phyloP scores from a whole-genome alignment of 2,888 invertebrate genomes.

The Coelinius sp. region DNA sequence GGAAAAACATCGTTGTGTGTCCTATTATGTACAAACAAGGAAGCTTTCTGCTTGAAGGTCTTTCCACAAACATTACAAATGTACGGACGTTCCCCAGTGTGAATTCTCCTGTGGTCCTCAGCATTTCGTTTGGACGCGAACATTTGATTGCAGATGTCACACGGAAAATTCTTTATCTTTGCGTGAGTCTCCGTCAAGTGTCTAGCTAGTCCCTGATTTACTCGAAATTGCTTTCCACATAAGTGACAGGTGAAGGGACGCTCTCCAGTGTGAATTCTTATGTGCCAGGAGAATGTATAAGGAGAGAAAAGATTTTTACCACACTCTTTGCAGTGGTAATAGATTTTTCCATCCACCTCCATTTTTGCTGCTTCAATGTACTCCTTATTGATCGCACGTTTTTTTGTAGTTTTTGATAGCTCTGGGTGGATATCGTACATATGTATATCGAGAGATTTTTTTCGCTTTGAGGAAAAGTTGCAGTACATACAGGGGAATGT shows the following conservation, averaged over 20 bases:
- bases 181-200: slow-evolving; percentile 78
- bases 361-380: slow-evolving; percentile 62
- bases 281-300: slow-evolving; percentile 77
- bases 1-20: slow-evolving; percentile 75
- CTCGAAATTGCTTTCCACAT: slow-evolving; percentile 78
- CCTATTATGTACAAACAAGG: slow-evolving; percentile 76
- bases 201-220: slow-evolving; percentile 76
- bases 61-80: slow-evolving; percentile 75
- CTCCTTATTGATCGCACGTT: slow-evolving; percentile 60
- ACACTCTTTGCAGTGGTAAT: slow-evolving; percentile 75
- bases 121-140: slow-evolving; percentile 77
- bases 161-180: slow-evolving; percentile 75
- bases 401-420: slow-evolving; percentile 31
- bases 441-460: slow-evolving; percentile 51
- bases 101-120: slow-evolving; percentile 70
- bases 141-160: slow-evolving; percentile 74
- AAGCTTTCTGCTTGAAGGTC: slow-evolving; percentile 78
- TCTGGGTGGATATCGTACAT: slow-evolving; percentile 51
- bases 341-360: slow-evolving; percentile 72
- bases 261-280: slow-evolving; percentile 78
- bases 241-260: slow-evolving; percentile 78
- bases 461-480: slow-evolving; percentile 49
- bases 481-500: slow-evolving; percentile 54
- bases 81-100: slow-evolving; percentile 57
- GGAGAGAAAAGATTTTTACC: slow-evolving; percentile 76